A percentile compares a stretch with the other conserved stretches of the same genome.
Conservation (phyloP, 2,888 invertebrate species). For the Trypoxylon attenuatum region DNA sequence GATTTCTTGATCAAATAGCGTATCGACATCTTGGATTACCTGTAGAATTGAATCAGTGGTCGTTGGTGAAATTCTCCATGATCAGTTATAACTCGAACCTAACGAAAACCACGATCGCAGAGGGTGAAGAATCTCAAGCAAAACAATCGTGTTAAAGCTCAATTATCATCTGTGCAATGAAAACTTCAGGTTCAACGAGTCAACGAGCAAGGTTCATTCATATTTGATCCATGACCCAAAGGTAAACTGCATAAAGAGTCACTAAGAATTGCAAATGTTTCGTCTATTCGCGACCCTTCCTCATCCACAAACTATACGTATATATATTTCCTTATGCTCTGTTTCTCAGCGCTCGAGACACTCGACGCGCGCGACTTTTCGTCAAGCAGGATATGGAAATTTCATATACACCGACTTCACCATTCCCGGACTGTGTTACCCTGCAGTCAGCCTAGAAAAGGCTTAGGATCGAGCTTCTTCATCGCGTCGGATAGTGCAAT, state of each 20-base stretch:
- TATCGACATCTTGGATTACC: too few relatives aligned
- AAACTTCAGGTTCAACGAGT: conserved; percentile 24
- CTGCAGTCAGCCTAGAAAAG: conserved; percentile 5
- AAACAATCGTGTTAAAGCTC: too few relatives aligned
- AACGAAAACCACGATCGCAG: too few relatives aligned
- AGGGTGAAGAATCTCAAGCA: too few relatives aligned
- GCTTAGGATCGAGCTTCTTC: conserved; percentile 3
- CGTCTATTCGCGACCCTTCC: conserved; percentile 22
- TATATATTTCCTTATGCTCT: neutral
- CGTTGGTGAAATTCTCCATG: too few relatives aligned
- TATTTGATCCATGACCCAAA: conserved; percentile 39
- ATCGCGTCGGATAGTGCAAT: conserved; percentile 34
- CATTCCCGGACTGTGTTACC: conserved; percentile 9
- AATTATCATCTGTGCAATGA: too few relatives aligned
- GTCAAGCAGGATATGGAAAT: conserved; percentile 63
- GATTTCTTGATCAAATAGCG: too few relatives aligned
- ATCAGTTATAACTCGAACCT: too few relatives aligned
- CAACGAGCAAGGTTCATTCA: conserved; percentile 24
- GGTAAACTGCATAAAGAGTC: conserved; percentile 49
- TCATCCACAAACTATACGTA: conserved; percentile 11
- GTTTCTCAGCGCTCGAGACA: conserved; percentile 3
- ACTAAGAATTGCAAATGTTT: conserved; percentile 66
- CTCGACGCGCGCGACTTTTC: conserved; percentile 54
- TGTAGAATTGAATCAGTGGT: too few relatives aligned
- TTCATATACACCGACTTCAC: conserved; percentile 61